Evolutionary conservation across 2,113 vertebrate species (phyloP), one percentile per base, ranked within the genome.

Genomic region (Halcyon senegalensis): DNA sequence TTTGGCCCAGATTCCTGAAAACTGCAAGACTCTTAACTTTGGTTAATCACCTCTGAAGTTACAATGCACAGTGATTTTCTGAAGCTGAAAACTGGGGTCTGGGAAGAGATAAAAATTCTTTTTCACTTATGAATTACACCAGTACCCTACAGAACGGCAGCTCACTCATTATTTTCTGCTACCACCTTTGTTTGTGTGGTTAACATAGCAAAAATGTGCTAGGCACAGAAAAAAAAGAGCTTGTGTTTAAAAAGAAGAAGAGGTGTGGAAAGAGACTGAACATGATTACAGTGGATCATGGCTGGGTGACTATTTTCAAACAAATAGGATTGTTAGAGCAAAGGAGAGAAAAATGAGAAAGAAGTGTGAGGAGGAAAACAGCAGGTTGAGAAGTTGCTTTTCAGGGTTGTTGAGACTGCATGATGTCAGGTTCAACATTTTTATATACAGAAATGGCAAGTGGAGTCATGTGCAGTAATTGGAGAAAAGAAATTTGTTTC

Each of bases 1-100:
- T 87, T 95, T 94, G 96, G 92, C 43, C 39, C 68, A 51, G 60
- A 41, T 35, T 95, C 44, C 84, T 62, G 41, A 76, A 50, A 87
- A 58, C 74, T 94, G 24, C 41, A 88, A 82, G 64, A 43, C 55
- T 74, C 59, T 64, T 64, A 87, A 73, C 81, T 94, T 51, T 58
- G 62, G 53, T 78, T 58, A 93, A 85, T 59, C 87, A 82, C 50
- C 84, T 93, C 78, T 69, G 46, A 84, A 68, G 58, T 46, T 63
- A 28, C 33, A 93, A n/a, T 7, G 30, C 64, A 81, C 27, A 68
- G 43, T 37, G 51, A 82, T 77, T 87, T 94, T 81, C 60, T 87
- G 55, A 78, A 92, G 50, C 25, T 68, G 19, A 91, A 84, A 89
- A 79, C 27, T n/a, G 51, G 39, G 4, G 19, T 73, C 67, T 79